These are phyloP conservation scores for Ricordea florida DNA, from an alignment of 92 coral and sea anemone genomes.

Conservation along the genomic window DNA sequence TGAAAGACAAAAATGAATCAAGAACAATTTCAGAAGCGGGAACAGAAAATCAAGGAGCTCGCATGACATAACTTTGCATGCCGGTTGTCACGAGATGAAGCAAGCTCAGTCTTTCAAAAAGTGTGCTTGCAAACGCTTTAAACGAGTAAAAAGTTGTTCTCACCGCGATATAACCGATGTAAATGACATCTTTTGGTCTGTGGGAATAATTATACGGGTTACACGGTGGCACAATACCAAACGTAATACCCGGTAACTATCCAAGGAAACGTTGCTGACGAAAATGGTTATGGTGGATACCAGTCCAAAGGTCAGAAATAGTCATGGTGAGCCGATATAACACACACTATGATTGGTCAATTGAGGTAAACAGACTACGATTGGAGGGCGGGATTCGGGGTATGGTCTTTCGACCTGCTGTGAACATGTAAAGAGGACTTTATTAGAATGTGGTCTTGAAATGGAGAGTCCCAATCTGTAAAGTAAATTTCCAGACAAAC, in stretches of 20 bases:
- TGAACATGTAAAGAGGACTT: too few species aligned
- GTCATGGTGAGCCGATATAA: background rate
- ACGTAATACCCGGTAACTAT: constrained; percentile 13
- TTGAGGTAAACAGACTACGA: too few species aligned
- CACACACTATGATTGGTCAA: constrained; percentile 23
- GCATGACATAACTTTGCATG: background rate
- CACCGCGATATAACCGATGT: constrained; percentile 66
- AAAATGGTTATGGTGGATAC: constrained; percentile 7
- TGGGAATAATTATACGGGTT: constrained; percentile 23
- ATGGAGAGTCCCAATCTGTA: too few species aligned
- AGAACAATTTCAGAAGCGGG: background rate
- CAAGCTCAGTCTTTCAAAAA: background rate
- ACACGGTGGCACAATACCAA: constrained; percentile 3
- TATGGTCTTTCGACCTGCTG: too few species aligned
- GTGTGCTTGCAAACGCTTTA: background rate
- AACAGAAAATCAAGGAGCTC: background rate
- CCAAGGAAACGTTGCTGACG: constrained; percentile 19
- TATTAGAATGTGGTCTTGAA: too few species aligned
- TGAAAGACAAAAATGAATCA: constrained; percentile 5
- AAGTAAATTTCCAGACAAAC: too few species aligned
- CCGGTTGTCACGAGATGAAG: background rate
- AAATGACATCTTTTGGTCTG: constrained; percentile 48
- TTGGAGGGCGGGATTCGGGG: too few species aligned
- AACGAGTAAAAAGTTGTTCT: background rate
- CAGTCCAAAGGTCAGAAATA: constrained; percentile 31